A percentile compares a stretch with the other conserved stretches of the same genome.
phyloP scores from a whole-genome alignment of 2,888 invertebrate species.

The Stramonita haemastoma region DNA sequence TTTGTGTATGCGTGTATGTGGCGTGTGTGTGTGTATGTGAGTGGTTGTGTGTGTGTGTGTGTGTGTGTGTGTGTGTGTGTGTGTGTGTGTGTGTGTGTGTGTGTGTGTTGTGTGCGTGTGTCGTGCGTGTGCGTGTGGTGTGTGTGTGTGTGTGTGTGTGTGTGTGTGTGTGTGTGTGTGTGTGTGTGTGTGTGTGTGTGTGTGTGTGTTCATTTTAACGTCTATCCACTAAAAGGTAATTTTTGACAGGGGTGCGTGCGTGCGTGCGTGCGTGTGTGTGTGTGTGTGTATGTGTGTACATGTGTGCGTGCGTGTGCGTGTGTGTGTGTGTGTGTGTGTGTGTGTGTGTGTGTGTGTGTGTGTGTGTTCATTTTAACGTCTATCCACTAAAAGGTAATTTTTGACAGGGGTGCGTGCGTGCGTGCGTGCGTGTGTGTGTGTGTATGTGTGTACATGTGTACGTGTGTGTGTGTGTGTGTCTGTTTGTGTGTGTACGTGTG shows the following conservation, averaged over 20 bases:
- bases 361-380: background rate
- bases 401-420: background rate
- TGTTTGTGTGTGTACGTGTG: constrained; percentile 10
- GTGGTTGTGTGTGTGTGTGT: too few species aligned
- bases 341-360: constrained; percentile 4
- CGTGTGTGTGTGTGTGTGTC: constrained; percentile 19
- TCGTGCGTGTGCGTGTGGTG: too few species aligned
- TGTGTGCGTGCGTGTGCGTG: background rate
- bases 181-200: background rate
- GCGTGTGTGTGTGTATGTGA: too few species aligned
- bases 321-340: background rate
- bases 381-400: too few species aligned
- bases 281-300: constrained; percentile 16
- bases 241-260: too few species aligned
- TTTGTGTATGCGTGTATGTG: too few species aligned
- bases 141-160: background rate
- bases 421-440: constrained; percentile 15
- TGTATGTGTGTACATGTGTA: background rate
- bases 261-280: constrained; percentile 12
- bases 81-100: constrained; percentile 6
- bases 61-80: too few species aligned
- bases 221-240: too few species aligned
- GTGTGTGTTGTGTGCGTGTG: background rate
- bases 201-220: too few species aligned
- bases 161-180: background rate